Conservation (phyloP, 2,888 invertebrate species). For the Onchidella celtica region DNA sequence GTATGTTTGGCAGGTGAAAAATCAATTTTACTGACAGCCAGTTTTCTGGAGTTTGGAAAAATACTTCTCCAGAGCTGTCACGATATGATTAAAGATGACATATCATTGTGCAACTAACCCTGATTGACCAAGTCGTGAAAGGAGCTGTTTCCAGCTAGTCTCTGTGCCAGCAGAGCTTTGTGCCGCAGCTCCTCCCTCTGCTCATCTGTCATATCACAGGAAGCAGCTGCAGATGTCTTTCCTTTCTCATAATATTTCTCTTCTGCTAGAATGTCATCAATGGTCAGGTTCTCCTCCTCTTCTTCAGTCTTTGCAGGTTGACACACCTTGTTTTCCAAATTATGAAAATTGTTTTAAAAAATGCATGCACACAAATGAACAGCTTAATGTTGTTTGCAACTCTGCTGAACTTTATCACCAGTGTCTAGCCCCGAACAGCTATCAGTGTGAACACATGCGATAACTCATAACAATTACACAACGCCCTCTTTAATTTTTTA, state of each 20-base stretch:
- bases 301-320: not conserved
- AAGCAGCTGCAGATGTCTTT: not conserved
- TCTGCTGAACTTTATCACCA: no score
- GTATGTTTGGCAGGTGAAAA: no score
- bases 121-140: constrained; percentile 34
- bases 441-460: no score
- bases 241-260: not conserved
- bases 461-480: not conserved
- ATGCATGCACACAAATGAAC: no score
- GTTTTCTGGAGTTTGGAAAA: no score
- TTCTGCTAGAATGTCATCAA: not conserved
- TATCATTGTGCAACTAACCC: constrained; percentile 1
- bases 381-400: no score
- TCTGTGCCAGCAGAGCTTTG: not conserved
- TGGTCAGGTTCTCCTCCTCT: not conserved
- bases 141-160: not conserved
- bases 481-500: not conserved
- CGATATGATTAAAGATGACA: no score
- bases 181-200: not conserved
- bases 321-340: constrained; percentile 21
- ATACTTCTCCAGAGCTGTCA: no score
- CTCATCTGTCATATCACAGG: not conserved
- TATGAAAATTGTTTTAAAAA: not conserved
- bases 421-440: no score
- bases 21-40: no score